phyloP scores from a whole-genome alignment of 2,797 vertebrate genomes.

The Lindbergichthys nudifrons region DNA sequence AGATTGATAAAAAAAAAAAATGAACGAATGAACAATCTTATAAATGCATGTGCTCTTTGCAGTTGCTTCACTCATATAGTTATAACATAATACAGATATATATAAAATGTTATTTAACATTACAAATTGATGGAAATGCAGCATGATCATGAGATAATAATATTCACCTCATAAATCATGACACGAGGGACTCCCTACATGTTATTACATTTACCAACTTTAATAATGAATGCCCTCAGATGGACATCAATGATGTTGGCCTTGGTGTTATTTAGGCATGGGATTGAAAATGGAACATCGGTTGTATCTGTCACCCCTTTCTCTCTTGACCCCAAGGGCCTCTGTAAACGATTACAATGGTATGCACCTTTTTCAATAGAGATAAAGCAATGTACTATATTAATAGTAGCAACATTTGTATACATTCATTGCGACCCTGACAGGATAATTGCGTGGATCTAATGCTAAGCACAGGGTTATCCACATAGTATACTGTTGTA shows the following conservation, averaged over 20 bases:
- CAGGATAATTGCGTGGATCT: constrained; percentile 50
- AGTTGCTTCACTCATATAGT: too few species aligned
- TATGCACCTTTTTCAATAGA: background rate
- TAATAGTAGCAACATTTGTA: background rate
- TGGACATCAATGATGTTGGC: constrained; percentile 8
- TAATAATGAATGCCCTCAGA: constrained; percentile 27
- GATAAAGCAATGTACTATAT: too few species aligned
- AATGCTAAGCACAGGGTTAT: constrained; percentile 50
- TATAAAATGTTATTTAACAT: background rate
- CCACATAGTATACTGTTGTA: constrained; percentile 57
- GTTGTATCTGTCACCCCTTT: background rate
- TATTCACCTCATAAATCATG: constrained; percentile 31
- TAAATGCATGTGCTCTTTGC: background rate
- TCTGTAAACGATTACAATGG: constrained; percentile 10
- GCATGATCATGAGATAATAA: background rate
- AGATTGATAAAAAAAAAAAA: constrained; percentile 18
- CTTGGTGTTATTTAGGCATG: background rate
- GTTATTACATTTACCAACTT: constrained; percentile 11
- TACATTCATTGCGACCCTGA: constrained; percentile 35
- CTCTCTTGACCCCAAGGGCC: background rate
- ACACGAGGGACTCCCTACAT: background rate
- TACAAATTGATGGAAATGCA: background rate
- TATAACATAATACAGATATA: too few species aligned
- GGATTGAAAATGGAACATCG: background rate
- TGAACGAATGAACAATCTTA: background rate